A percentile compares a stretch with the other conserved stretches of the same genome.
phyloP scores from a whole-genome alignment of 2,797 vertebrate species.

The Sebastes umbrosus region DNA sequence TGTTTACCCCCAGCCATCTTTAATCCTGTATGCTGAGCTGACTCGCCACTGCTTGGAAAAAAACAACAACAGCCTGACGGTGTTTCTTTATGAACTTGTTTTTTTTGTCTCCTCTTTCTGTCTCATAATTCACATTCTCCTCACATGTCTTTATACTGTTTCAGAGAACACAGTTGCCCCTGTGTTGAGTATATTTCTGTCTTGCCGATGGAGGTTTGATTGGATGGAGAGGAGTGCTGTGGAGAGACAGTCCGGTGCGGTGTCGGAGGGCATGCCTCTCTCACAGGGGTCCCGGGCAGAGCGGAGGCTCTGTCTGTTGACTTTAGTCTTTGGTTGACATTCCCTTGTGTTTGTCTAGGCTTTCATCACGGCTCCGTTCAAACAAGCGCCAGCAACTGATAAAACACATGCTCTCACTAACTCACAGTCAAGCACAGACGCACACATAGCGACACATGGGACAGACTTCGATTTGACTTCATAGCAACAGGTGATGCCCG shows the following conservation, averaged over 20 bases:
- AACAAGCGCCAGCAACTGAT: conserved; percentile 82
- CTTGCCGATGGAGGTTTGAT: background rate
- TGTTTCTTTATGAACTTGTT: conserved; percentile 51
- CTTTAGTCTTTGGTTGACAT: conserved; percentile 80
- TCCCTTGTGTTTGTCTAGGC: conserved; percentile 79
- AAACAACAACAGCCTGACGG: background rate
- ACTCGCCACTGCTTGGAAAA: conserved; percentile 13
- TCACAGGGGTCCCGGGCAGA: conserved; percentile 56
- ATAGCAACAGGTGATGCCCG: conserved; percentile 74
- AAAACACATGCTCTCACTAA: conserved; percentile 78
- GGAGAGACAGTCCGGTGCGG: conserved; percentile 22
- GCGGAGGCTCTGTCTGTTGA: conserved; percentile 72
- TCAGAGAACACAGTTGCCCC: background rate
- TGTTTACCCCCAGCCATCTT: conserved; percentile 21
- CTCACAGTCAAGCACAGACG: conserved; percentile 20
- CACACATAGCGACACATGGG: conserved; percentile 6
- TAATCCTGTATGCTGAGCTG: conserved; percentile 40
- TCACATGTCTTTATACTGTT: conserved; percentile 4
- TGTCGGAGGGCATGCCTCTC: conserved; percentile 59
- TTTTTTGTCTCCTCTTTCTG: conserved; percentile 20
- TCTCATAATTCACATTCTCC: conserved; percentile 34
- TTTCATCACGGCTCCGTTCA: conserved; percentile 79
- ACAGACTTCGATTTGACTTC: conserved; percentile 47
- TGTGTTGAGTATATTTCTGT: conserved; percentile 5
- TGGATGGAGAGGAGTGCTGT: background rate